phyloP scores from a whole-genome alignment of 1,140 invertebrate species.

The Eumaeus atala region DNA sequence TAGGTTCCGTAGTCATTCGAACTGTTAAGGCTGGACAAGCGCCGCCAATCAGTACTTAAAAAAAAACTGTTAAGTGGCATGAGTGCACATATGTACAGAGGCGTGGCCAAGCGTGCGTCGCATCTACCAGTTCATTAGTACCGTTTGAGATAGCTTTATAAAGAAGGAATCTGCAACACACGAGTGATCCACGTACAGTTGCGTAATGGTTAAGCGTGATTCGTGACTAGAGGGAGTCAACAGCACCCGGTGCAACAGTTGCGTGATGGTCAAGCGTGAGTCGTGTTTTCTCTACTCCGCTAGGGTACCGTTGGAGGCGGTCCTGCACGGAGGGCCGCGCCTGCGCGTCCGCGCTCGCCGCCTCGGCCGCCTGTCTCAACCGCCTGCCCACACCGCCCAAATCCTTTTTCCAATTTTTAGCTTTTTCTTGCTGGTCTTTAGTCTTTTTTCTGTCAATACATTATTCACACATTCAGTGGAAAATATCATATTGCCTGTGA shows the following conservation, averaged over 20 bases:
- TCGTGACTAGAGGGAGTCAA: too few relatives aligned
- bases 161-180: neutral
- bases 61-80: too few relatives aligned
- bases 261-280: neutral
- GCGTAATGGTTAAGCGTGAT: too few relatives aligned
- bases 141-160: neutral
- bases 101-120: neutral
- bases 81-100: too few relatives aligned
- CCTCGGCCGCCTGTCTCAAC: slow-evolving; percentile 48
- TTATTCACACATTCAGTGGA: slow-evolving; percentile 8
- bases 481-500: neutral
- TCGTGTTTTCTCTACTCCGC: slow-evolving; percentile 5
- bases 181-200: too few relatives aligned
- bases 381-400: slow-evolving; percentile 45
- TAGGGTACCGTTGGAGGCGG: slow-evolving; percentile 52
- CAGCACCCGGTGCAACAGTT: slow-evolving; percentile 6
- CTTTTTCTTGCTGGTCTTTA: slow-evolving; percentile 46
- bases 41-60: too few relatives aligned
- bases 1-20: too few relatives aligned
- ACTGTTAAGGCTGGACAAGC: too few relatives aligned
- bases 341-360: slow-evolving; percentile 44
- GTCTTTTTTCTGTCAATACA: slow-evolving; percentile 56
- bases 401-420: slow-evolving; percentile 50
- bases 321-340: slow-evolving; percentile 41
- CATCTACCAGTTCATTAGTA: neutral